Evolutionary conservation across 2,888 invertebrate species (phyloP).

Genomic region (Keiferia lycopersicella): DNA sequence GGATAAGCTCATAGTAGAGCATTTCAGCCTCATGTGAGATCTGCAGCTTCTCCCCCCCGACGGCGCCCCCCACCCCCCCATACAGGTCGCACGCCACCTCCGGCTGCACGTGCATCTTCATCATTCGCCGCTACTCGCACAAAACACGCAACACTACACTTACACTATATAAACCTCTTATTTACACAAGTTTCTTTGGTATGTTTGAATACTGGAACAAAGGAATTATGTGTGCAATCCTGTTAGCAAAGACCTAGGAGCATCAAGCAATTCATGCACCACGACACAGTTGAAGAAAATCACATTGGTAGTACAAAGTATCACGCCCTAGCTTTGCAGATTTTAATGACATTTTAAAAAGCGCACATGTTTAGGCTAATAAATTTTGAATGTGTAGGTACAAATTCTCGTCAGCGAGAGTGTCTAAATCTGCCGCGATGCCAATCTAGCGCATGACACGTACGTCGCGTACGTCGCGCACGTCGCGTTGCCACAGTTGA

Average conservation of each 20-base stretch:
- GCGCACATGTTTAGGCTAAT: too few relatives aligned
- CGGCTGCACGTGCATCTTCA: conserved; percentile 73
- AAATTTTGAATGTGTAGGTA: too few relatives aligned
- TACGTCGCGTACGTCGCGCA: too few relatives aligned
- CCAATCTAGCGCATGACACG: too few relatives aligned
- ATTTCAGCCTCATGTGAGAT: conserved; percentile 77
- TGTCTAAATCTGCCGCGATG: too few relatives aligned
- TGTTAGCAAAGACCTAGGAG: background rate
- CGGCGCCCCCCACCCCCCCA: conserved; percentile 35
- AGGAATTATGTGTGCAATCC: background rate
- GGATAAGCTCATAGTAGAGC: conserved; percentile 77
- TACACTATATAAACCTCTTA: conserved; percentile 23
- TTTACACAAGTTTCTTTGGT: conserved; percentile 28
- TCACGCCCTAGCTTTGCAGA: too few relatives aligned
- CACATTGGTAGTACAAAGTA: too few relatives aligned
- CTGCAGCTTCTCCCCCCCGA: conserved; percentile 67
- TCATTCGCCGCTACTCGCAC: conserved; percentile 37
- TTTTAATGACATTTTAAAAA: too few relatives aligned
- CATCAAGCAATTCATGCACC: too few relatives aligned
- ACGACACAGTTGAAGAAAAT: too few relatives aligned
- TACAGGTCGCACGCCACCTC: conserved; percentile 68
- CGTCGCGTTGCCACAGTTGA: too few relatives aligned
- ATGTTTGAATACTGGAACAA: conserved; percentile 23
- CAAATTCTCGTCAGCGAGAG: too few relatives aligned
- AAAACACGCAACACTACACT: conserved; percentile 34